Percentiles rank a stretch among this genome's conserved stretches.
Conservation (phyloP, 2,888 invertebrate species). For the Anarsia innoxiella region DNA sequence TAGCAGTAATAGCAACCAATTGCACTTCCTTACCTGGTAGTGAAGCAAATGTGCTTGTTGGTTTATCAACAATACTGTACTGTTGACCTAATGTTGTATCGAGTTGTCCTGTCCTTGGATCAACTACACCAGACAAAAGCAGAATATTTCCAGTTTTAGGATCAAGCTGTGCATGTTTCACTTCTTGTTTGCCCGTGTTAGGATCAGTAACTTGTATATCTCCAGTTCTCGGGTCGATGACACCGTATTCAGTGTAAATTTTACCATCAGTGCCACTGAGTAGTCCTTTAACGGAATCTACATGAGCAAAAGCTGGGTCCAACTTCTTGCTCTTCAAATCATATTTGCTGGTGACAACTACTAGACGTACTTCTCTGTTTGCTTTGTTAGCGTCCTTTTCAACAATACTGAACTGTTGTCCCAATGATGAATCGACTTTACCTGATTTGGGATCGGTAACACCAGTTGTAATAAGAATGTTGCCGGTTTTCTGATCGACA, state of each 20-base stretch:
- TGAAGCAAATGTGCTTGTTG: slow-evolving; percentile 57
- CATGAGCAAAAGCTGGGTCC: slow-evolving; percentile 70
- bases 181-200: slow-evolving; percentile 60
- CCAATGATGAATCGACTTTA: slow-evolving; percentile 78
- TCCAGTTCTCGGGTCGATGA: slow-evolving; percentile 77
- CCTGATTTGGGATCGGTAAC: slow-evolving; percentile 80
- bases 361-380: slow-evolving; percentile 75
- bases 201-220: slow-evolving; percentile 59
- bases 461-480: slow-evolving; percentile 77
- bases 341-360: slow-evolving; percentile 76
- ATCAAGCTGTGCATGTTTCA: slow-evolving; percentile 60
- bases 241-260: slow-evolving; percentile 76
- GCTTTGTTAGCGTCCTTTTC: slow-evolving; percentile 80
- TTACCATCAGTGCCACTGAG: slow-evolving; percentile 77
- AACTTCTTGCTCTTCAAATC: slow-evolving; percentile 71
- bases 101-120: slow-evolving; percentile 75
- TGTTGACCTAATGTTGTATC: slow-evolving; percentile 75
- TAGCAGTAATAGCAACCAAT: slow-evolving; percentile 75
- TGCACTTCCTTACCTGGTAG: slow-evolving; percentile 68
- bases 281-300: slow-evolving; percentile 63
- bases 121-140: slow-evolving; percentile 69
- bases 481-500: slow-evolving; percentile 82
- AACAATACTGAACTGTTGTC: slow-evolving; percentile 80
- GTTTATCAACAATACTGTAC: slow-evolving; percentile 77
- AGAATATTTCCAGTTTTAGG: slow-evolving; percentile 72